phyloP scores from a whole-genome alignment of 2,113 vertebrate species.

The Orycteropus afer region DNA sequence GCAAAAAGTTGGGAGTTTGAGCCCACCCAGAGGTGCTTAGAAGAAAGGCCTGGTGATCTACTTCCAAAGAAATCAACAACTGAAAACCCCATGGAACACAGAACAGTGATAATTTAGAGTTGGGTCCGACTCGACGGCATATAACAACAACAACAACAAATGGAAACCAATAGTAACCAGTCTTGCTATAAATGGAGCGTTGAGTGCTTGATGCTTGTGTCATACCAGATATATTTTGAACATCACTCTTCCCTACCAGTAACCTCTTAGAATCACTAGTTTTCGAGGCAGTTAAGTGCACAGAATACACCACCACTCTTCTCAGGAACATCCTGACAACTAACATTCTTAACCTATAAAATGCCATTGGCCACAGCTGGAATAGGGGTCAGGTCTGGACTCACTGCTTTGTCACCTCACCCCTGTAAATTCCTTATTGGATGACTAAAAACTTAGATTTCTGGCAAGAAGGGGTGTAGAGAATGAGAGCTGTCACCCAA shows the following conservation, averaged over 20 bases:
- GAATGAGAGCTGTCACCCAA: not conserved
- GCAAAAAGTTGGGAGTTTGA: not conserved
- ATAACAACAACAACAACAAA: too few species aligned
- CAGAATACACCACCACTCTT: not conserved
- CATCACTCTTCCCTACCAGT: not conserved
- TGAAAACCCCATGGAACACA: too few species aligned
- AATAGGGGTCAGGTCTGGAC: not conserved
- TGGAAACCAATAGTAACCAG: slow-evolving; percentile 34
- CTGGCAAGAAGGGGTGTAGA: not conserved
- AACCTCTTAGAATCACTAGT: slow-evolving; percentile 27
- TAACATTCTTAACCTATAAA: slow-evolving; percentile 10
- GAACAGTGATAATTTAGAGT: too few species aligned
- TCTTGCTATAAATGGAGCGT: not conserved
- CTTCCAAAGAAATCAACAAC: too few species aligned
- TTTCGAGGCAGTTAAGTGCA: slow-evolving; percentile 38
- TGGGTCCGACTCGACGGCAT: too few species aligned
- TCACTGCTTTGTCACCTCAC: slow-evolving; percentile 27
- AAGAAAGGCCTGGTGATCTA: too few species aligned
- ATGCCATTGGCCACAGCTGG: not conserved
- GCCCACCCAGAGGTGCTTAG: too few species aligned
- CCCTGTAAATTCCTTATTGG: not conserved
- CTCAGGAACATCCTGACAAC: slow-evolving; percentile 33
- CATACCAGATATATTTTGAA: not conserved
- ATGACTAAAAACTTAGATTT: slow-evolving; percentile 7
- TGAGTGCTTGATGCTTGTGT: not conserved